Evolutionary conservation across 2,113 vertebrate genomes (phyloP).

Genomic region (Alethe castanea): DNA sequence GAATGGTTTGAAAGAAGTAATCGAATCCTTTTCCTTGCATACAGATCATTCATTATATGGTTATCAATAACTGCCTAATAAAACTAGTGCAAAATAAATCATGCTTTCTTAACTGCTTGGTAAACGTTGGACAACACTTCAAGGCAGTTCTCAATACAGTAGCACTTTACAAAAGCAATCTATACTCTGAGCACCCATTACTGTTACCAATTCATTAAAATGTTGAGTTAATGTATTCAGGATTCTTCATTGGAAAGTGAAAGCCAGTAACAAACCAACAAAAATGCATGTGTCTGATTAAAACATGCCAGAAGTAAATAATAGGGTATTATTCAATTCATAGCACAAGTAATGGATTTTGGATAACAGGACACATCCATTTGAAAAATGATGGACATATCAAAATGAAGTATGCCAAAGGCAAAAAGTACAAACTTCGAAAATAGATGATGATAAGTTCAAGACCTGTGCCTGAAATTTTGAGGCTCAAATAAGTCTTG

Average conservation of each 20-base stretch:
- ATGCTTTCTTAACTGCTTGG: conserved; percentile 5
- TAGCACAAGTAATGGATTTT: conserved; percentile 25
- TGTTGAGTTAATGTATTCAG: conserved; percentile 7
- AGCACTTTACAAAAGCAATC: not conserved
- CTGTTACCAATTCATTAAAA: conserved; percentile 11
- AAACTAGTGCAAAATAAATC: conserved; percentile 24
- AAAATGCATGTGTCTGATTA: conserved; percentile 4
- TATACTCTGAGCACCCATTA: not conserved
- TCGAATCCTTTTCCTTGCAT: not conserved
- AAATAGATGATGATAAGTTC: not conserved
- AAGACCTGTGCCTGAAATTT: not conserved
- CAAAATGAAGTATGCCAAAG: not conserved
- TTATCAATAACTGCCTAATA: conserved; percentile 44
- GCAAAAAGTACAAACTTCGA: not conserved
- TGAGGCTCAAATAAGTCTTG: not conserved
- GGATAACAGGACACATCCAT: not conserved
- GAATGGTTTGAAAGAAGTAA: not conserved
- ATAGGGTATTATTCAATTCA: not conserved
- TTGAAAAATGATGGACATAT: conserved; percentile 4
- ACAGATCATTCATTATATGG: conserved; percentile 15
- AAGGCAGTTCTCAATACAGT: conserved; percentile 29
- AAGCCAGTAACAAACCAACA: conserved; percentile 1
- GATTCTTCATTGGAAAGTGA: not conserved
- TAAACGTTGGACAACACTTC: not conserved
- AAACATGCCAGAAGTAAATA: not conserved